Evolutionary conservation across 2,113 vertebrate genomes (phyloP).

Genomic region (Gadus macrocephalus): DNA sequence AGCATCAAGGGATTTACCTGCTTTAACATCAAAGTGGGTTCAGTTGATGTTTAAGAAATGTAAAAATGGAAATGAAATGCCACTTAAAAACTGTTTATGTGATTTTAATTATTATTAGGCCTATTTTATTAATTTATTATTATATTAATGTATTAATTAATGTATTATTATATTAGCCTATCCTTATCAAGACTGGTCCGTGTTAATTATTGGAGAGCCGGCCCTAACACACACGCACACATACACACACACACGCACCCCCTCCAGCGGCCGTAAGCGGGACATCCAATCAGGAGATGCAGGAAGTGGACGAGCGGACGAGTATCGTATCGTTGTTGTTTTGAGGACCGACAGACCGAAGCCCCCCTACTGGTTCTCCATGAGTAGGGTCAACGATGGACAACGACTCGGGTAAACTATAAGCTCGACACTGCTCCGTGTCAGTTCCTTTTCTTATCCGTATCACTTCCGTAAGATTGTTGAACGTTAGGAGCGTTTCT

Average conservation of each 20-base stretch:
- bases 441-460: no score
- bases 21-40: no score
- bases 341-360: conserved; percentile 8
- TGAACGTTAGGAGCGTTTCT: neutral
- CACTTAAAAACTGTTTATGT: no score
- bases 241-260: no score
- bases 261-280: neutral
- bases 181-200: no score
- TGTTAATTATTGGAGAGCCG: no score
- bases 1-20: no score
- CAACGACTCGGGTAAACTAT: conserved; percentile 52
- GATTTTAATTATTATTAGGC: neutral
- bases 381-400: conserved; percentile 39
- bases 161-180: neutral
- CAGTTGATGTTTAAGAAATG: no score
- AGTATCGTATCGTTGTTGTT: conserved; percentile 6
- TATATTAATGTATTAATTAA: neutral
- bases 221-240: no score
- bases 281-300: conserved; percentile 22
- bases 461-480: neutral
- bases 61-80: no score
- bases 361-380: neutral
- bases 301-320: conserved; percentile 48
- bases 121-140: neutral
- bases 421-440: no score